phyloP scores from a whole-genome alignment of 1,140 invertebrate genomes.

The Caenorhabditis elegans region DNA sequence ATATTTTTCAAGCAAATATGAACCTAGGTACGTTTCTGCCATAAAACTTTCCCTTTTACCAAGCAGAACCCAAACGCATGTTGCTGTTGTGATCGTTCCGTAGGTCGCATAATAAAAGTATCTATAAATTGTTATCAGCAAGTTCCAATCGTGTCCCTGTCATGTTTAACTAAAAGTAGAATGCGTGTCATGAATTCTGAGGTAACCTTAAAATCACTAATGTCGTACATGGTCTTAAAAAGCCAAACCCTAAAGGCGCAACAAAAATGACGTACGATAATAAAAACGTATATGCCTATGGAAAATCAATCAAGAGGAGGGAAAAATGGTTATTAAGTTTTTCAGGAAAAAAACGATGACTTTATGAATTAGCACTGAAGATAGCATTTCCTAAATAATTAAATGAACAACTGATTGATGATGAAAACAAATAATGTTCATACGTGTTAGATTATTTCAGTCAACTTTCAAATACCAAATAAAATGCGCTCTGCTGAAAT shows the following conservation, averaged over 20 bases:
- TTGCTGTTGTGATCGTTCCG: conserved; percentile 1
- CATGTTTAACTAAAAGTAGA: not conserved
- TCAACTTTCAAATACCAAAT: too few relatives aligned
- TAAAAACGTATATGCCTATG: conserved; percentile 3
- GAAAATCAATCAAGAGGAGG: not conserved
- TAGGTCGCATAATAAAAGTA: conserved; percentile 16
- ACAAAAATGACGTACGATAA: not conserved
- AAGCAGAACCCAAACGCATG: not conserved
- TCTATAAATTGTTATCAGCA: conserved; percentile 23
- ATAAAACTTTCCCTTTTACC: not conserved
- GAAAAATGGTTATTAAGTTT: not conserved
- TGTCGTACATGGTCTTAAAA: conserved; percentile 23
- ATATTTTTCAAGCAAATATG: too few relatives aligned
- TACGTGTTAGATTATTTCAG: too few relatives aligned
- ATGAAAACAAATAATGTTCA: too few relatives aligned
- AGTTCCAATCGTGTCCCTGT: not conserved
- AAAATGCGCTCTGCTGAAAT: too few relatives aligned
- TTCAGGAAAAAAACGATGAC: not conserved
- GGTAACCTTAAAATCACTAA: not conserved
- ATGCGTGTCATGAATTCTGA: not conserved
- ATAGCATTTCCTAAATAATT: too few relatives aligned
- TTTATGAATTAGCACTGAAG: too few relatives aligned
- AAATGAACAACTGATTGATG: too few relatives aligned
- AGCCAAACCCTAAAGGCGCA: not conserved
- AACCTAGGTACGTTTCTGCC: not conserved